These are phyloP conservation scores for Caenorhabditis imperialis DNA, from an alignment of 2,888 invertebrate genomes.

Conservation along the genomic window DNA sequence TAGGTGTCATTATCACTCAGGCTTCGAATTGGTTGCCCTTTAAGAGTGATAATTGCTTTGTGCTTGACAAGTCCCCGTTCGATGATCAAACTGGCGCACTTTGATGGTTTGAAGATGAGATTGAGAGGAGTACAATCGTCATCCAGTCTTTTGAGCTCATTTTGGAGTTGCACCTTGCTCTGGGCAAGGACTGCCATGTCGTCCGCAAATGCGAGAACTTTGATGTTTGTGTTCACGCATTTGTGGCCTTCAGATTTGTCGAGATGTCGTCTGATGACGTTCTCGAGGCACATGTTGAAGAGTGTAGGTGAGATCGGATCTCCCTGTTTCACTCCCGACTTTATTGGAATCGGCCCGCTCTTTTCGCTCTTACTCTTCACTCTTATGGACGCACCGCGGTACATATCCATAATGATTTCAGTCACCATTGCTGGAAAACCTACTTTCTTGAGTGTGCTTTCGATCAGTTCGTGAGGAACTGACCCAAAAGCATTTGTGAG, in stretches of 20 bases:
- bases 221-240: constrained; percentile 2
- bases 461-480: constrained; percentile 16
- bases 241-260: not conserved
- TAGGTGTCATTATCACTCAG: not conserved
- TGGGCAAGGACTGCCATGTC: constrained; percentile 32
- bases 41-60: not conserved
- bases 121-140: constrained; percentile 10
- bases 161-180: not conserved
- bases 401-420: constrained; percentile 16
- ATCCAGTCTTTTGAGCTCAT: not conserved
- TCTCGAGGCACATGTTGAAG: constrained; percentile 77
- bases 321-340: constrained; percentile 77
- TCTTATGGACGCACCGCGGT: constrained; percentile 12
- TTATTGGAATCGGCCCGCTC: constrained; percentile 50
- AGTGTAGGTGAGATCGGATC: constrained; percentile 77
- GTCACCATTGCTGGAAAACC: constrained; percentile 13
- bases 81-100: constrained; percentile 38
- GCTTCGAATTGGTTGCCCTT: not conserved
- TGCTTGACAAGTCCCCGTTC: not conserved
- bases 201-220: constrained; percentile 49
- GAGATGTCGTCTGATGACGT: constrained; percentile 50
- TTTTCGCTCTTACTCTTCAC: constrained; percentile 15
- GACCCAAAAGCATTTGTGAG: constrained; percentile 44
- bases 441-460: not conserved
- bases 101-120: constrained; percentile 34